Evolutionary conservation across 1,140 invertebrate species (phyloP).

Genomic region (Pogonomyrmex californicus): DNA sequence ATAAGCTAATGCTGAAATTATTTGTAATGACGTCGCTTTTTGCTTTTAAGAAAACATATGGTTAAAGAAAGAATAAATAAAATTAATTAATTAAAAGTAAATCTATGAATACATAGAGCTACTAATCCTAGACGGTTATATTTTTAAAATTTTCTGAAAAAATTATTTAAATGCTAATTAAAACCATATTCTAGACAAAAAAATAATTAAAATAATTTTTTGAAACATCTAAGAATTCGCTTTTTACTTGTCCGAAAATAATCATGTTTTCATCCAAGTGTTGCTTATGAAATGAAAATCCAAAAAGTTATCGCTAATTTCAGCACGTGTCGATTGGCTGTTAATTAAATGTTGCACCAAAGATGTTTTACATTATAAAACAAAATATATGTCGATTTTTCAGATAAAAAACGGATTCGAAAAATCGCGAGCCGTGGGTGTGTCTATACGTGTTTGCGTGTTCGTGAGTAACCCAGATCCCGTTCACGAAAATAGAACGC

Average conservation of each 20-base stretch:
- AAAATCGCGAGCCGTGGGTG: slow-evolving; percentile 42
- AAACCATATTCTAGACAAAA: neutral
- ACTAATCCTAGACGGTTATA: neutral
- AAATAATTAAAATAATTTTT: neutral
- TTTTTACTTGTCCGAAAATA: neutral
- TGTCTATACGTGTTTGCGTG: slow-evolving; percentile 55
- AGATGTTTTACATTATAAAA: neutral
- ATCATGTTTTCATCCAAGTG: neutral
- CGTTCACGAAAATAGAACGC: slow-evolving; percentile 82
- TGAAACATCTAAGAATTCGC: neutral
- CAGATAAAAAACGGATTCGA: neutral
- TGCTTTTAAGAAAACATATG: neutral
- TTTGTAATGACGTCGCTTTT: neutral
- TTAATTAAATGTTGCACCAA: neutral
- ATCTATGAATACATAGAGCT: neutral
- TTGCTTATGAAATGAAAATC: neutral
- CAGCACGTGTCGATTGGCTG: neutral
- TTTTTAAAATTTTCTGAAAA: neutral
- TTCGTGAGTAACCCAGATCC: slow-evolving; percentile 83
- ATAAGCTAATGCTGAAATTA: neutral
- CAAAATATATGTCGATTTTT: slow-evolving; percentile 5
- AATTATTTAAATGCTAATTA: neutral
- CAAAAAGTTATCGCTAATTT: neutral
- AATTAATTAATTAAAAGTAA: slow-evolving; percentile 2
- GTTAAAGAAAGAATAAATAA: neutral